phyloP scores from a whole-genome alignment of 1,140 invertebrate species.

The Hylaeus volcanicus region DNA sequence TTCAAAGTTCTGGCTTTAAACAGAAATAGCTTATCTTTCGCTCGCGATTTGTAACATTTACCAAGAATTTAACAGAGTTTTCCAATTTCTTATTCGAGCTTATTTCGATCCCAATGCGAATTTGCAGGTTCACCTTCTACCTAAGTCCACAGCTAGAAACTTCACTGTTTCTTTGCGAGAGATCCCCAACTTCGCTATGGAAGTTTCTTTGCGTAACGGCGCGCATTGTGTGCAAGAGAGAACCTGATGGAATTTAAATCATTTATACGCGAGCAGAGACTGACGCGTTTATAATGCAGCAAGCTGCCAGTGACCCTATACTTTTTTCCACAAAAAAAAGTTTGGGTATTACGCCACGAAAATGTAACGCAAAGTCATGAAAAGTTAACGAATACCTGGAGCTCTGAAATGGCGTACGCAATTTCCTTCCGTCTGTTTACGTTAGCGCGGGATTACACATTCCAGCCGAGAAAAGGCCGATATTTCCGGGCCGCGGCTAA shows the following conservation, averaged over 20 bases:
- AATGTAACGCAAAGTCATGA: constrained; percentile 5
- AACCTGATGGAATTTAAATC: not conserved
- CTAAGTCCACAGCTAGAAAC: no score
- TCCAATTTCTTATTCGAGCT: no score
- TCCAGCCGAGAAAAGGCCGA: constrained; percentile 11
- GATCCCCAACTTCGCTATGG: no score
- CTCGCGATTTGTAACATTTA: no score
- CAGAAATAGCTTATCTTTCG: no score
- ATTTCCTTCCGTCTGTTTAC: constrained; percentile 47
- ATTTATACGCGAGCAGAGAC: not conserved
- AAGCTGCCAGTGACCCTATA: not conserved
- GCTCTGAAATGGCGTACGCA: constrained; percentile 6
- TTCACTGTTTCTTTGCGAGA: no score
- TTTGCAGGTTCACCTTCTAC: no score
- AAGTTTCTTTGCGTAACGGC: no score
- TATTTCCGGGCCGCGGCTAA: constrained; percentile 44
- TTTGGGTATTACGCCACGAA: not conserved
- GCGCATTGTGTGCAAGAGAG: no score
- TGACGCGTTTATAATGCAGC: not conserved
- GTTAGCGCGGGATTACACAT: constrained; percentile 42
- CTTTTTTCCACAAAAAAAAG: not conserved
- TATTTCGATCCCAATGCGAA: no score
- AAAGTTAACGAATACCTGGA: constrained; percentile 1
- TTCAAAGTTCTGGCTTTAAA: no score
- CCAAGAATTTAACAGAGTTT: no score